These are phyloP conservation scores for Cylas formicarius DNA, from an alignment of 1,140 invertebrate species.

Conservation along the genomic window DNA sequence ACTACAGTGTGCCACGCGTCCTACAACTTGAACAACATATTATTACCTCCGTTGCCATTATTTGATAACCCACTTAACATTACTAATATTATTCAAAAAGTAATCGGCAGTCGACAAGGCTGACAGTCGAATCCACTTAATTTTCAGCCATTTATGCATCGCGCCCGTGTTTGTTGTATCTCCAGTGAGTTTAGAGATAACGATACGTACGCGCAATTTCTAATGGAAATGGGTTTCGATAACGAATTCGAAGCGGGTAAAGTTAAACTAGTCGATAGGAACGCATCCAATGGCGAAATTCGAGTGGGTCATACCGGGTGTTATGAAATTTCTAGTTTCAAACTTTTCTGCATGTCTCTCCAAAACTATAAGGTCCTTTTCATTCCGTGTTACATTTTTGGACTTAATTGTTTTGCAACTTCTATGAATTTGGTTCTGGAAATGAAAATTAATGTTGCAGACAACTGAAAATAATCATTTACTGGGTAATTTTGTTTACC, in stretches of 20 bases:
- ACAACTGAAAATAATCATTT: too few relatives aligned
- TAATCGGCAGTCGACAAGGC: conserved; percentile 16
- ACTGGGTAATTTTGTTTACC: too few relatives aligned
- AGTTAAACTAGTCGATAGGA: not conserved
- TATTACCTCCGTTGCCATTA: not conserved
- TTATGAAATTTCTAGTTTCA: too few relatives aligned
- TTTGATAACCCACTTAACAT: conserved; percentile 9
- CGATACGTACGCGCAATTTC: conserved; percentile 16
- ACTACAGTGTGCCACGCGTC: too few relatives aligned
- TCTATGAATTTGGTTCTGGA: too few relatives aligned
- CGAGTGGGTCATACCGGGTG: too few relatives aligned
- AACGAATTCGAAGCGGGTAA: conserved; percentile 12
- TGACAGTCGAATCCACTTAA: conserved; percentile 18
- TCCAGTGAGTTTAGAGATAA: too few relatives aligned
- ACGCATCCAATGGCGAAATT: conserved; percentile 8
- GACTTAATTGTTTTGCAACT: too few relatives aligned
- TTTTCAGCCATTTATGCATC: conserved; percentile 19
- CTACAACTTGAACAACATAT: not conserved
- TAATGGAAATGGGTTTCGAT: conserved; percentile 19
- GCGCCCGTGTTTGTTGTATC: conserved; percentile 15
- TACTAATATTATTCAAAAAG: conserved; percentile 16
- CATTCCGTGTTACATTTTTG: too few relatives aligned
- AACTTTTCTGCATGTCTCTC: too few relatives aligned
- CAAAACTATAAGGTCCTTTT: too few relatives aligned
- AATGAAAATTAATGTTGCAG: too few relatives aligned